Evolutionary conservation across 1,140 invertebrate species (phyloP).

Genomic region (Sitobion miscanthi): DNA sequence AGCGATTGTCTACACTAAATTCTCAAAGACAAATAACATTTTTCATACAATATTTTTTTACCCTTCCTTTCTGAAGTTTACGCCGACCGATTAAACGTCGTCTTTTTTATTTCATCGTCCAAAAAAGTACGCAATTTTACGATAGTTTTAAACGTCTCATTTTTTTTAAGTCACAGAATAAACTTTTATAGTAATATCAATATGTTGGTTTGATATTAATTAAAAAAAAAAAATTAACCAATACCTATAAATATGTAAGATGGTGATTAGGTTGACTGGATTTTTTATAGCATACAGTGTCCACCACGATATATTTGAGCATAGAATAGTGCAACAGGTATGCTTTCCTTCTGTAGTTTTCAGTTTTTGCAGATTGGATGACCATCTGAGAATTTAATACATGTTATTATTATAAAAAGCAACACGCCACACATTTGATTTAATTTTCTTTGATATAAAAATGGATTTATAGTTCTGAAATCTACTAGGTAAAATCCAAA

Average conservation of each 20-base stretch:
- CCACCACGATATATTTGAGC: neutral
- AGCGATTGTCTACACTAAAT: conserved; percentile 24
- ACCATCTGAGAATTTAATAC: neutral
- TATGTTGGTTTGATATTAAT: neutral
- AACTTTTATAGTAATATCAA: neutral
- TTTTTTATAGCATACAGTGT: neutral
- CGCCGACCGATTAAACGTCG: conserved; percentile 25
- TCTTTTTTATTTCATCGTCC: neutral
- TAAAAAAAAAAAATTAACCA: neutral
- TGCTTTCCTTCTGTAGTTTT: neutral
- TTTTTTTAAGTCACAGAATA: neutral
- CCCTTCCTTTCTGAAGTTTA: conserved; percentile 19
- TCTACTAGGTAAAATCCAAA: neutral
- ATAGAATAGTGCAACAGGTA: neutral
- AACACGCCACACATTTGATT: neutral
- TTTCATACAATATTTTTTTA: conserved; percentile 27
- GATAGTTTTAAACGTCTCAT: neutral
- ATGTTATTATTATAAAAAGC: neutral
- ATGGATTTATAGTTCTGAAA: neutral
- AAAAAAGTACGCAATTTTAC: neutral
- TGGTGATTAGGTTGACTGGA: neutral
- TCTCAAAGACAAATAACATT: conserved; percentile 33
- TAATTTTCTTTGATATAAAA: neutral
- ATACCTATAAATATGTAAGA: neutral
- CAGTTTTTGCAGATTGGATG: neutral